Evolutionary conservation across 2,113 vertebrate species (phyloP), one percentile per base, ranked within the genome.

Genomic region (Abramis brama): DNA sequence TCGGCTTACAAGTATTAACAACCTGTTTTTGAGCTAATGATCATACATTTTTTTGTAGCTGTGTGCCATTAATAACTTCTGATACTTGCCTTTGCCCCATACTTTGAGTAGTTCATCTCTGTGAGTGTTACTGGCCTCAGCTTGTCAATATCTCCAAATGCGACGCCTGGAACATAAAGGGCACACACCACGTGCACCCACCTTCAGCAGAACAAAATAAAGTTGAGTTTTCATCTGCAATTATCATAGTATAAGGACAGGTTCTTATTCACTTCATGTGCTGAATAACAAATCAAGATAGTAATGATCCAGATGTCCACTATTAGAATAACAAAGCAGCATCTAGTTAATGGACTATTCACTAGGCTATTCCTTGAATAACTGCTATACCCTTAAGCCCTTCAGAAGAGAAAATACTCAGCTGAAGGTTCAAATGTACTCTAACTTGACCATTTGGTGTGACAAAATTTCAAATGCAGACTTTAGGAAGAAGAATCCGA

Each of bases 141-240:
- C 88, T 99, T 99, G 91, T 99, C 98, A 87, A 99, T 99, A 94
- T 99, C 98, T 92, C 98, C 98, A 91, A 99, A 99, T 30, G 98
- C 98, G 52, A 99, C 98, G 74, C 98, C 98, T 2, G 98, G 98
- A 91, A 99, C 98, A 52, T 99, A 99, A 8, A 99, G 96, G 21
- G 98, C 98, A 92, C 98, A 99, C 47, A 99, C 97, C 86, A 99
- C 98, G 84, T 99, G 98, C 91, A 99, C 98, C 98, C 98, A 99
- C 92, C 98, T 99, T 25, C 30, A 59, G 50, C 36, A 81, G 5
- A 74, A 81, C 4, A 60, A 60, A 79, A 84, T 47, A 82, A 33
- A 82, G 23, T 57, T 15, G 2, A 55, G 27, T 50, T 52, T 23
- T 70, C 62, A 70, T 70, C 52, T 27, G 30, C 77, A 60, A 9